A percentile compares a stretch with the other conserved stretches of the same genome.
Evolutionary conservation across 2,888 invertebrate genomes (phyloP).

Genomic region (Drosophila phalerata): DNA sequence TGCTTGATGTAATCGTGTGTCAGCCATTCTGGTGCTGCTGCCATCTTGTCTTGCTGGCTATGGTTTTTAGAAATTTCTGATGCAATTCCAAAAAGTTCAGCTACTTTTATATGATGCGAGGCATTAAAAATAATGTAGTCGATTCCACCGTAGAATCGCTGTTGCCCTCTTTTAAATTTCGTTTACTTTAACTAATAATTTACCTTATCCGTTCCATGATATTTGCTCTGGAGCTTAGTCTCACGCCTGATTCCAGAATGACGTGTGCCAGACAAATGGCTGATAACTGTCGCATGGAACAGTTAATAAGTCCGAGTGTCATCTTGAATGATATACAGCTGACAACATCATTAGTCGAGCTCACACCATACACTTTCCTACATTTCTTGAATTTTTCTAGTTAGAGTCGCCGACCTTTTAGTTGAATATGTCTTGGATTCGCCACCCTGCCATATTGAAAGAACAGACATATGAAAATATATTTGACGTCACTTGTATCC

Average conservation of each 20-base stretch:
- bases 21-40: conserved; percentile 79
- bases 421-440: no score
- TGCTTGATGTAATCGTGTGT: conserved; percentile 74
- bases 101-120: conserved; percentile 38
- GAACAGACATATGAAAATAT: no score
- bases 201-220: conserved; percentile 9
- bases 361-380: not conserved
- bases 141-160: no score
- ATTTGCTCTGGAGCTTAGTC: conserved; percentile 22
- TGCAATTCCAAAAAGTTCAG: not conserved
- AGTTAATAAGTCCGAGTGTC: conserved; percentile 11
- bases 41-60: conserved; percentile 35
- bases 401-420: no score
- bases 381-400: not conserved
- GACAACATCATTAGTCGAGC: conserved; percentile 19
- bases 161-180: not conserved
- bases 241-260: conserved; percentile 14
- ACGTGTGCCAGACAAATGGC: conserved; percentile 38
- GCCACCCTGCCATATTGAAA: no score
- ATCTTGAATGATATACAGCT: conserved; percentile 38
- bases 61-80: conserved; percentile 7
- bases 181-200: conserved; percentile 11
- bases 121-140: conserved; percentile 6
- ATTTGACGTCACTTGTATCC: no score
- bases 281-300: conserved; percentile 11